These are phyloP conservation scores for Pogonomyrmex barbatus DNA, from an alignment of 1,140 invertebrate species.

Conservation along the genomic window DNA sequence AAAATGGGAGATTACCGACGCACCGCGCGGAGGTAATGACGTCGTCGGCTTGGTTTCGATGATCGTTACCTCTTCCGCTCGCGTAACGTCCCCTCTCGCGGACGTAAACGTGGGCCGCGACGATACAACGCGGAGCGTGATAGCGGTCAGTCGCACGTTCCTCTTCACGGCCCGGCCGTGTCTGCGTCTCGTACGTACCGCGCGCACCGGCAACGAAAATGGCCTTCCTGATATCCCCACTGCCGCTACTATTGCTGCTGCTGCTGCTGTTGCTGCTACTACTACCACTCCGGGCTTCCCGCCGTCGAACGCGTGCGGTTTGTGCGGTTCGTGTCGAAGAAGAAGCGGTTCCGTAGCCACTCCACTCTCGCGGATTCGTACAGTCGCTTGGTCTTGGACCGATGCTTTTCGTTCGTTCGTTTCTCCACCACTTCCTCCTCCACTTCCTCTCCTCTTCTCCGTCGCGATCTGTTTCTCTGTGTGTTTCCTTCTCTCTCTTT, in stretches of 20 bases:
- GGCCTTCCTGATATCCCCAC: conserved; percentile 72
- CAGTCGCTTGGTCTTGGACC: conserved; percentile 23
- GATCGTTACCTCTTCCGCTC: conserved; percentile 57
- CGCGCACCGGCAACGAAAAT: conserved; percentile 69
- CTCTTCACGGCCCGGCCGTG: conserved; percentile 59
- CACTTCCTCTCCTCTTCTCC: conserved; percentile 58
- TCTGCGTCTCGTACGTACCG: conserved; percentile 53
- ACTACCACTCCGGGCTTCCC: not conserved
- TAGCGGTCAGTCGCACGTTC: conserved; percentile 24
- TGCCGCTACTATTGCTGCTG: not conserved
- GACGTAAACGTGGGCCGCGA: not conserved
- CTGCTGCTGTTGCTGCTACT: too few species aligned
- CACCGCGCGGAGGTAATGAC: conserved; percentile 65
- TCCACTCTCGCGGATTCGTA: conserved; percentile 51
- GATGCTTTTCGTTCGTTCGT: conserved; percentile 73
- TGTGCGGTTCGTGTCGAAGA: conserved; percentile 61
- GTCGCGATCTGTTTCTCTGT: not conserved
- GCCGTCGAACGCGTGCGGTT: conserved; percentile 34
- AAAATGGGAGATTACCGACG: conserved; percentile 26
- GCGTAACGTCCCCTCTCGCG: not conserved
- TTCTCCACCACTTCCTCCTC: conserved; percentile 24
- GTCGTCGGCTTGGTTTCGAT: conserved; percentile 57
- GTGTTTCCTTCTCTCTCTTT: conserved; percentile 36
- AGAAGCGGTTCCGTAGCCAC: conserved; percentile 37
- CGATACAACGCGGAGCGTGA: not conserved